Base-by-base conservation (phyloP, 2,888 invertebrate genomes). In the Drosophila lacicola region DNA sequence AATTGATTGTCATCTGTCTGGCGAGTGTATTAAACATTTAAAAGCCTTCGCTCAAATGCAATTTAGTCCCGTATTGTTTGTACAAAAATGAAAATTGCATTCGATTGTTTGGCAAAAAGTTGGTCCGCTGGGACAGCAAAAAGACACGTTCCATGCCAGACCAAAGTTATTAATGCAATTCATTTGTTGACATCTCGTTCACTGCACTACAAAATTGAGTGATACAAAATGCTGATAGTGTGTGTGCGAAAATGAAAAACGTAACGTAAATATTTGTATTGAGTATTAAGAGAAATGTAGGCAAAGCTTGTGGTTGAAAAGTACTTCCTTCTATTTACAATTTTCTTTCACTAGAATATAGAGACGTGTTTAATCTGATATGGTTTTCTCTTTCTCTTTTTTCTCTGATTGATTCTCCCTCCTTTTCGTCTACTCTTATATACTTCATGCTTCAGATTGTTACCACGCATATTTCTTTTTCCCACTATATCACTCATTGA, bases 1-100 rank as follows among this genome's bases (percentile, higher is more conserved):
- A 80, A 80, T 66, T 69, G 68, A 82, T 71, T 75, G 63, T 56
- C 61, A 55, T 44, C 60, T 74, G 60, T 42, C 57, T 64, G 58
- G 21, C 34, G 13, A 62, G 50, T 45, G 8, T 44, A 51, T 81
- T 65, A 63, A 73, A 74, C 45, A 74, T 74, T 57, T 14, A 63
- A 60, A 55, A 45, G 46, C 36, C n/a, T 36, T 41, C 25, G n/a
- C 41, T 36, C 17, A 64, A 61, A 68, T 72, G 58, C 60, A 68
- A 65, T 72, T 65, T 62, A 55, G 47, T 67, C 36, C 11, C 36
- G 21, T 25, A 61, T 57, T 65, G 56, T 71, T 47, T 37, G 41
- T 9, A 53, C 53, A 39, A 29, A 54, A 66, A 57, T 57, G 21
- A 61, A 62, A 72, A 72, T 67, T 74, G 46, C 74, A 78, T 55